Conservation (phyloP, 1,140 invertebrate species). For the Papilio machaon region DNA sequence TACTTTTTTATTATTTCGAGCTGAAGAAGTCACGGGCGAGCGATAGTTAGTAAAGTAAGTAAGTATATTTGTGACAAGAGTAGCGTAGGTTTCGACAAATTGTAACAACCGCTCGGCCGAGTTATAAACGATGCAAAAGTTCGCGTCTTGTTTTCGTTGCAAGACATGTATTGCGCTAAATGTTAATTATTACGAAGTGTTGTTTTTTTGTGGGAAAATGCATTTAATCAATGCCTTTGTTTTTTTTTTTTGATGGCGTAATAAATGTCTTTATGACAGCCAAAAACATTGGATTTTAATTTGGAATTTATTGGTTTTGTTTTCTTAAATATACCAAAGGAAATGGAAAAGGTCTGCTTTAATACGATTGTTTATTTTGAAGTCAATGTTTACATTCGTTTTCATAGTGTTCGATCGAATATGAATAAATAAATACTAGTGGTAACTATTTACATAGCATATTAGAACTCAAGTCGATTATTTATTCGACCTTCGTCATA, state of each 20-base stretch:
- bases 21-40: no score
- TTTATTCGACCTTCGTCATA: neutral
- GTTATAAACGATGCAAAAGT: conserved; percentile 10
- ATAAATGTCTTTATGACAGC: no score
- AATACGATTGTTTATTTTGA: neutral
- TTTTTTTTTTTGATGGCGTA: neutral
- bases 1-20: no score
- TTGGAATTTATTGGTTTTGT: no score
- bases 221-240: neutral
- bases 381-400: no score
- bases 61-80: no score
- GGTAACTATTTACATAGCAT: neutral
- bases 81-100: conserved; percentile 22
- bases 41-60: no score
- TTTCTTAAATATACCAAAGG: neutral
- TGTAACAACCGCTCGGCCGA: neutral
- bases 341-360: neutral
- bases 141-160: neutral
- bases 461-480: neutral
- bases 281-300: no score
- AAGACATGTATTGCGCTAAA: neutral
- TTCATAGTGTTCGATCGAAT: neutral
- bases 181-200: neutral
- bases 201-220: neutral
- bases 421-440: neutral